phyloP scores from a whole-genome alignment of 2,113 vertebrate genomes.

The Sus scrofa region DNA sequence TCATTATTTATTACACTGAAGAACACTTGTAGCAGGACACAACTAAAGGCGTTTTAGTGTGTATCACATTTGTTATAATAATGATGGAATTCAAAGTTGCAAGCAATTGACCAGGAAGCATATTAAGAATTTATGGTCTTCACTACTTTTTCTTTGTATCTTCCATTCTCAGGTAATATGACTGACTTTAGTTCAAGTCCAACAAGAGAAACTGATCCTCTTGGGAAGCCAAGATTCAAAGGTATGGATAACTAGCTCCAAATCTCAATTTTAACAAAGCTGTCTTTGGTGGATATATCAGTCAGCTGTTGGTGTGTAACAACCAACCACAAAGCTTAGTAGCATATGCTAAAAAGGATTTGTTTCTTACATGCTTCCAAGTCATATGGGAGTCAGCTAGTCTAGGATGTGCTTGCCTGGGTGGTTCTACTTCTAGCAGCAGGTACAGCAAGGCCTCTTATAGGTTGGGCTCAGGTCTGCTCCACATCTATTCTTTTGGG shows the following conservation, averaged over 20 bases:
- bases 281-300: not conserved
- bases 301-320: not conserved
- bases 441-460: not conserved
- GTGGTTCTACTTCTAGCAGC: not conserved
- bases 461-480: not conserved
- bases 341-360: not conserved
- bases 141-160: constrained; percentile 16
- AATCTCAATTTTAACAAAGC: not conserved
- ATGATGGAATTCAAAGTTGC: not conserved
- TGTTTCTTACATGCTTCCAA: not conserved
- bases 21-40: not conserved
- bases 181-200: constrained; percentile 95
- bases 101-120: not conserved
- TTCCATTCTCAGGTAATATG: constrained; percentile 87
- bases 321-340: not conserved
- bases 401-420: not conserved
- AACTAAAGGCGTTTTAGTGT: constrained; percentile 26
- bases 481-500: not conserved
- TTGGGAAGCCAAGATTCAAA: constrained; percentile 94
- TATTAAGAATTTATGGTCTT: constrained; percentile 55
- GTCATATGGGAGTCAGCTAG: not conserved
- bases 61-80: not conserved
- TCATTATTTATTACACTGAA: not conserved
- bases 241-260: constrained; percentile 87
- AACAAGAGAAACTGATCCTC: constrained; percentile 94